These are phyloP conservation scores for Listronotus oregonensis DNA, from an alignment of 1,140 invertebrate species.

Conservation along the genomic window DNA sequence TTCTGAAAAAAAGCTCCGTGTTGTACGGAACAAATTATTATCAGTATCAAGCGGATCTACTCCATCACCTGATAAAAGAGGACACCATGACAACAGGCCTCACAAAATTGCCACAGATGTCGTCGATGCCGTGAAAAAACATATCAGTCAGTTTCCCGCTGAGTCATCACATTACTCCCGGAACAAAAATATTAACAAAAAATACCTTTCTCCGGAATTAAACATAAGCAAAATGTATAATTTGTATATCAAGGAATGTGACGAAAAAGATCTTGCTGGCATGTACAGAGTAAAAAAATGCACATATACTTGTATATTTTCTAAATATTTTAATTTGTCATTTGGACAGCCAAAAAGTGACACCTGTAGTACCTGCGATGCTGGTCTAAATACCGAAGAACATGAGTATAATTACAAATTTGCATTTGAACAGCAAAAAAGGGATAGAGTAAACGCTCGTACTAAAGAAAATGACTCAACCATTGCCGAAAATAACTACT, in stretches of 20 bases:
- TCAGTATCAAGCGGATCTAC: constrained; percentile 9
- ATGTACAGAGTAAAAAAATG: constrained; percentile 35
- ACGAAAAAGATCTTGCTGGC: constrained; percentile 19
- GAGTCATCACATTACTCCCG: constrained; percentile 28
- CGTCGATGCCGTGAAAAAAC: constrained; percentile 6
- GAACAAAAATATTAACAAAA: constrained; percentile 19
- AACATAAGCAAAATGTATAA: constrained; percentile 26
- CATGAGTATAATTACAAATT: constrained; percentile 28
- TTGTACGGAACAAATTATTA: constrained; percentile 4
- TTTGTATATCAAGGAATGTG: constrained; percentile 28
- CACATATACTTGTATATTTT: constrained; percentile 29
- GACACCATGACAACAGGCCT: constrained; percentile 17
- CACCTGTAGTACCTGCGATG: constrained; percentile 43
- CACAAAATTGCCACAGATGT: constrained; percentile 19
- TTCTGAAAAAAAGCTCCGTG: constrained; percentile 9
- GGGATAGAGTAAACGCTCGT: constrained; percentile 14
- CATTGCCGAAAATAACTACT: constrained; percentile 37
- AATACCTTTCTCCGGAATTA: constrained; percentile 21
- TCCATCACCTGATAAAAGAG: constrained; percentile 18
- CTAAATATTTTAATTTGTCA: constrained; percentile 30
- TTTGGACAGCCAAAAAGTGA: constrained; percentile 45
- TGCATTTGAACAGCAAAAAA: constrained; percentile 27
- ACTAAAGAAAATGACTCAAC: constrained; percentile 37
- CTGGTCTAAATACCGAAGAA: constrained; percentile 29
- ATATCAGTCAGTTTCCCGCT: constrained; percentile 20